Percentiles rank a stretch among this genome's conserved stretches.
phyloP scores from a whole-genome alignment of 2,888 invertebrate genomes.

The Polylopha cassiicola region DNA sequence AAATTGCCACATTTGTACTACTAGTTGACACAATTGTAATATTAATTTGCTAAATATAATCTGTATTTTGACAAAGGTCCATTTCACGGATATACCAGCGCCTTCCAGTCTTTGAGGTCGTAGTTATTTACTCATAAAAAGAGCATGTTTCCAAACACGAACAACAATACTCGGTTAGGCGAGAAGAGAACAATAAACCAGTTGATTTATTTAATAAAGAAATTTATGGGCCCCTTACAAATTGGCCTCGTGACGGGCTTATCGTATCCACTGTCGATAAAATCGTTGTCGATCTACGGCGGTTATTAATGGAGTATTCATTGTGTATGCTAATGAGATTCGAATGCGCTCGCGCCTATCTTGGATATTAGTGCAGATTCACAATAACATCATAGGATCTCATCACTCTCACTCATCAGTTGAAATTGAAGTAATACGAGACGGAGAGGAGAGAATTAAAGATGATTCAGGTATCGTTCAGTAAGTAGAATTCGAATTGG shows the following conservation, averaged over 20 bases:
- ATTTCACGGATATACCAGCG: too few relatives aligned
- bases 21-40: too few relatives aligned
- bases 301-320: conserved; percentile 62
- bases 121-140: conserved; percentile 15
- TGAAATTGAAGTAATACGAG: too few relatives aligned
- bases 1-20: too few relatives aligned
- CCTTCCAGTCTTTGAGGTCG: too few relatives aligned
- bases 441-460: too few relatives aligned
- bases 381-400: too few relatives aligned
- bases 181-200: conserved; percentile 71
- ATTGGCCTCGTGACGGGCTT: conserved; percentile 68
- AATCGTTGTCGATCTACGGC: conserved; percentile 56
- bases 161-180: conserved; percentile 61
- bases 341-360: conserved; percentile 24
- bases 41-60: too few relatives aligned
- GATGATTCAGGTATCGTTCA: too few relatives aligned
- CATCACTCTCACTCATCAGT: too few relatives aligned
- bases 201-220: conserved; percentile 74
- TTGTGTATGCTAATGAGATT: conserved; percentile 58
- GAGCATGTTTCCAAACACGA: conserved; percentile 33
- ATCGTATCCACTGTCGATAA: conserved; percentile 64
- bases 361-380: conserved; percentile 1
- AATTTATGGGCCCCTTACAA: conserved; percentile 71
- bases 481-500: too few relatives aligned
- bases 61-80: too few relatives aligned